phyloP scores from a whole-genome alignment of 2,888 invertebrate species.

The Geotrupes spiniger region DNA sequence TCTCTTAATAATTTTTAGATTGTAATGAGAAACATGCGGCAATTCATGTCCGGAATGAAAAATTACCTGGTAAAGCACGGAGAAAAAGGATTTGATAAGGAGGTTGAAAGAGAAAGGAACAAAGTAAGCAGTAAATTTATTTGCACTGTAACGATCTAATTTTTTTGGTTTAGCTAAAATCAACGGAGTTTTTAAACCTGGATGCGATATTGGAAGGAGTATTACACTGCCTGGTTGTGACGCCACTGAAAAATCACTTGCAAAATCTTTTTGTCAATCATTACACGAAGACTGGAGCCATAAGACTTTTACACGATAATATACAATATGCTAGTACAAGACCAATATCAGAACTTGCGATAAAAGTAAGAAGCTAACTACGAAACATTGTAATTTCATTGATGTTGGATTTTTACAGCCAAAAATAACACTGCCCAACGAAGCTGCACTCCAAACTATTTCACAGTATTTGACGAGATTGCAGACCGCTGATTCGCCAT shows the following conservation, averaged over 20 bases:
- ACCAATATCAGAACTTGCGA: slow-evolving; percentile 66
- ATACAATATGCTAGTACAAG: slow-evolving; percentile 67
- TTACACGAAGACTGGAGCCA: slow-evolving; percentile 73
- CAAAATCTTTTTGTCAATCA: slow-evolving; percentile 84
- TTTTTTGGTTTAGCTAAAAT: slow-evolving; percentile 61
- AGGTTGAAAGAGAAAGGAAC: slow-evolving; percentile 81
- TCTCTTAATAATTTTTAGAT: slow-evolving; percentile 49
- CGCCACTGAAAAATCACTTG: slow-evolving; percentile 79
- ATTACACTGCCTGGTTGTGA: slow-evolving; percentile 86
- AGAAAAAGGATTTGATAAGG: slow-evolving; percentile 86
- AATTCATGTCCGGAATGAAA: slow-evolving; percentile 98
- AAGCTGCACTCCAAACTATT: slow-evolving; percentile 72
- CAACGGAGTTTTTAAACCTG: slow-evolving; percentile 91
- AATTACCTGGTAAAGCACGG: slow-evolving; percentile 96
- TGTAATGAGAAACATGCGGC: slow-evolving; percentile 87
- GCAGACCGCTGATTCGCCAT: slow-evolving; percentile 87
- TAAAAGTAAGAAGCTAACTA: slow-evolving; percentile 65
- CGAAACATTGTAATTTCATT: neutral
- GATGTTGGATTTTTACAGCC: too few species aligned
- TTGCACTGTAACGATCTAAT: slow-evolving; percentile 1
- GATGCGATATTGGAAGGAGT: slow-evolving; percentile 94
- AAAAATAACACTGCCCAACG: slow-evolving; percentile 73
- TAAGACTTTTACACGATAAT: slow-evolving; percentile 69
- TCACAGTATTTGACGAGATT: slow-evolving; percentile 76
- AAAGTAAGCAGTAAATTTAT: slow-evolving; percentile 55